Percentiles rank a stretch among this genome's conserved stretches.
Conservation (phyloP, 2,888 invertebrate species). For the Lasioglossum calceatum region DNA sequence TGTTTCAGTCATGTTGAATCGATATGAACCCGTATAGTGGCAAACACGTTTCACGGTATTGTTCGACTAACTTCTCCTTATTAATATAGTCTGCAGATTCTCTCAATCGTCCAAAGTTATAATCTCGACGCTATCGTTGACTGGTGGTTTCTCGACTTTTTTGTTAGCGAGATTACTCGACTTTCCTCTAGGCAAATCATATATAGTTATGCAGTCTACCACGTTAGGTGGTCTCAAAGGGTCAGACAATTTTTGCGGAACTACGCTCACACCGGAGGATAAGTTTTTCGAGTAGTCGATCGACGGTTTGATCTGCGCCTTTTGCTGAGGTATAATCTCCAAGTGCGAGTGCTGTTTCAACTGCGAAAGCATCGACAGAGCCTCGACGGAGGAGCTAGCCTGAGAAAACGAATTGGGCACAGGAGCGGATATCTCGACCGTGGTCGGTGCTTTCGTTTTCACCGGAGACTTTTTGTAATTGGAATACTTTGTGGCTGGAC, state of each 20-base stretch:
- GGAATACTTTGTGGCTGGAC: slow-evolving; percentile 57
- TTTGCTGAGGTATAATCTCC: slow-evolving; percentile 82
- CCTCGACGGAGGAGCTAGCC: slow-evolving; percentile 70
- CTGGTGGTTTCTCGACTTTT: slow-evolving; percentile 71
- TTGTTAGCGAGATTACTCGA: slow-evolving; percentile 58
- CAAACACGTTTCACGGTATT: slow-evolving; percentile 17
- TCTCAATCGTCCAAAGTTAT: slow-evolving; percentile 82
- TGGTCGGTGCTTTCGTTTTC: slow-evolving; percentile 64
- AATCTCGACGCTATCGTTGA: slow-evolving; percentile 79
- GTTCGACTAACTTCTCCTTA: not conserved
- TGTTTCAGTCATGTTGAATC: slow-evolving; percentile 31
- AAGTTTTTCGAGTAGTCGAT: slow-evolving; percentile 76
- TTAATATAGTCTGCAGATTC: not conserved
- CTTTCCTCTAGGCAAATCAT: slow-evolving; percentile 75
- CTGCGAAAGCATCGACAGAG: slow-evolving; percentile 78
- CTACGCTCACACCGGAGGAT: slow-evolving; percentile 71
- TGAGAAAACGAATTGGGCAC: slow-evolving; percentile 62
- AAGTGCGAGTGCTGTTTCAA: slow-evolving; percentile 81
- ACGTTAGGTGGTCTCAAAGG: slow-evolving; percentile 63
- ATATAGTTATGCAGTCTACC: slow-evolving; percentile 73
- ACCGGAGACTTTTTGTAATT: slow-evolving; percentile 59
- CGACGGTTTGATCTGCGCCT: slow-evolving; percentile 68
- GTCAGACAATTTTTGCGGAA: slow-evolving; percentile 74
- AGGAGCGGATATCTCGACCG: slow-evolving; percentile 51
- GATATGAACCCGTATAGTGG: slow-evolving; percentile 26